These are phyloP conservation scores for Drosophila lini DNA, from an alignment of 1,140 invertebrate genomes.

Conservation along the genomic window DNA sequence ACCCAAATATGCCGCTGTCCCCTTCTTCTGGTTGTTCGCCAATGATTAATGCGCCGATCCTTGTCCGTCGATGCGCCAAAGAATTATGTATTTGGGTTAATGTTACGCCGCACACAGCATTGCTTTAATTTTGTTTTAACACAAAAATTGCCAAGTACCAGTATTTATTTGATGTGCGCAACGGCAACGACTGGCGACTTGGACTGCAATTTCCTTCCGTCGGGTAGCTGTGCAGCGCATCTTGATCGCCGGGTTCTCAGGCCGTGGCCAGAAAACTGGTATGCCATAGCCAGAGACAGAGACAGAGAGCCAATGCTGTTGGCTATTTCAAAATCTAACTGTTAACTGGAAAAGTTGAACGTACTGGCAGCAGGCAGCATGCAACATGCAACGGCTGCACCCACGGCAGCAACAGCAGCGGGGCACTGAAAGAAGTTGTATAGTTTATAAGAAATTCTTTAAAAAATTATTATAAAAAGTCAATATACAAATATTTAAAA, in stretches of 20 bases:
- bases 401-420: slow-evolving; percentile 62
- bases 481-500: not conserved
- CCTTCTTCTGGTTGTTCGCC: slow-evolving; percentile 17
- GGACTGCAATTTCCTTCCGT: slow-evolving; percentile 77
- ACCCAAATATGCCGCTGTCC: slow-evolving; percentile 55
- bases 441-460: not conserved
- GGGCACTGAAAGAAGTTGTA: not conserved
- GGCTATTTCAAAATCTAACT: slow-evolving; percentile 83
- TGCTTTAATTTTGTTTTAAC: slow-evolving; percentile 80
- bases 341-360: slow-evolving; percentile 83
- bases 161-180: slow-evolving; percentile 78
- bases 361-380: slow-evolving; percentile 73
- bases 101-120: slow-evolving; percentile 70
- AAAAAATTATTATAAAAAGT: not conserved
- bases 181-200: slow-evolving; percentile 37
- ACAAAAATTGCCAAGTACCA: slow-evolving; percentile 67
- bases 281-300: slow-evolving; percentile 41
- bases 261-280: slow-evolving; percentile 69
- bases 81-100: slow-evolving; percentile 82
- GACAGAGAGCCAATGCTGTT: slow-evolving; percentile 52
- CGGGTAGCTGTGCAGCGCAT: slow-evolving; percentile 59
- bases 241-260: slow-evolving; percentile 76
- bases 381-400: slow-evolving; percentile 80
- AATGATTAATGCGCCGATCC: slow-evolving; percentile 60
- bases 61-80: slow-evolving; percentile 44